Evolutionary conservation across 2,888 invertebrate species (phyloP).

Genomic region (Ennomos fuscantarius): DNA sequence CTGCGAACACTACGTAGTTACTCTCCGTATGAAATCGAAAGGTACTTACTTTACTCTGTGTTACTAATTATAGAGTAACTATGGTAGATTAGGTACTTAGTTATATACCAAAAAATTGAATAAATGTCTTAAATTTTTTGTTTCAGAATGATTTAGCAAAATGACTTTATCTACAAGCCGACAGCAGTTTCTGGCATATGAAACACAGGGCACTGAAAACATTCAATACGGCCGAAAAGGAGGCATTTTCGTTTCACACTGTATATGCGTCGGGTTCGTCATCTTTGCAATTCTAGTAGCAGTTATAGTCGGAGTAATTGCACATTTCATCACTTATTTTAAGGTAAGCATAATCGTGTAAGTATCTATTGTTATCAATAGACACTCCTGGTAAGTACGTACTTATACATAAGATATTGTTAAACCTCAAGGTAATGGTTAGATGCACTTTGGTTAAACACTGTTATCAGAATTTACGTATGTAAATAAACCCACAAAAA

Average conservation of each 20-base stretch:
- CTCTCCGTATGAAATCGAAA: no score
- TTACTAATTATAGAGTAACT: no score
- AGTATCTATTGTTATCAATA: background rate
- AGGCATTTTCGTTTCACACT: slow-evolving; percentile 87
- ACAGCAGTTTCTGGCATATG: slow-evolving; percentile 86
- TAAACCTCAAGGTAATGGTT: background rate
- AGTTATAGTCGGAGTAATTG: slow-evolving; percentile 70
- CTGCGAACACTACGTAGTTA: no score
- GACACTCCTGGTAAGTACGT: background rate
- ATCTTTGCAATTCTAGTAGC: slow-evolving; percentile 66
- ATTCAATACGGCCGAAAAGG: slow-evolving; percentile 85
- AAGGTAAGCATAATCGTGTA: slow-evolving; percentile 61
- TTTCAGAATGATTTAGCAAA: slow-evolving; percentile 63
- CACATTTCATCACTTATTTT: slow-evolving; percentile 74
- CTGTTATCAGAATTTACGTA: no score
- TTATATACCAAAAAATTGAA: no score
- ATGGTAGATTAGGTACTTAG: no score
- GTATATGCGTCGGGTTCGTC: slow-evolving; percentile 79
- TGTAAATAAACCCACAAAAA: no score
- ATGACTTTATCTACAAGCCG: slow-evolving; percentile 82
- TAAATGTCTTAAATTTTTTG: slow-evolving; percentile 21
- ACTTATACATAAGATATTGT: background rate
- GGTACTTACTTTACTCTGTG: no score
- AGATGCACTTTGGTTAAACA: no score
- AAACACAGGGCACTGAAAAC: slow-evolving; percentile 77